Evolutionary conservation across 2,113 vertebrate species (phyloP), one percentile per base, ranked within the genome.

Genomic region (Glaucidium brasilianum): DNA sequence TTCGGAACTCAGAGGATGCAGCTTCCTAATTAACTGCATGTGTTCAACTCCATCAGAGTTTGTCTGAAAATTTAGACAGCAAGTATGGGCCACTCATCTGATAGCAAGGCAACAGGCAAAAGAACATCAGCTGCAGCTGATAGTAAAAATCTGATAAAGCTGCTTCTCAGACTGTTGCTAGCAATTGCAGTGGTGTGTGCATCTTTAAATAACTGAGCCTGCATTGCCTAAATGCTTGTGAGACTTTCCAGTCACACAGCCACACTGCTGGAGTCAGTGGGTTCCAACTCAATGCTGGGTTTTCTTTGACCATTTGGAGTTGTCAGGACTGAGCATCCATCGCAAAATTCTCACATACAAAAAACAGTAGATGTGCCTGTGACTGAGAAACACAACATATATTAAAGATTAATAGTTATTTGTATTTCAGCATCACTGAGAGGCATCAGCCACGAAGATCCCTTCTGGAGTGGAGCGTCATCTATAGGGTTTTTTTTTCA

Each of bases 291-390:
- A 37, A 6, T 15, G 15, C 4, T 34, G 12, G 25, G 25, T 0
- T 1, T 5, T 34, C 63, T 84, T 84, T 27, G 8, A 55, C 29
- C 4, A 37, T 71, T 82, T 81, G 49, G 53, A 75, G 22, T 20
- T 14, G 43, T 32, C 49, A 72, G 75, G 35, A 55, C 27, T 21
- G 72, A 59, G 32, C 39, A 73, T 27, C 12, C 26, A 79, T 11
- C 30, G 79, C 16, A 83, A 88, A 94, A 78, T 52, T 43, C 30
- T 72, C 13, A 34, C 11, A 26, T 20, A 47, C 23, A 34, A 90
- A 63, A 77, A 8, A 0, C n/a, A 81, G 30, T 15, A 72, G 14
- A 47, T 53, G 9, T 0, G 2, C 11, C 69, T 59, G 47, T 45
- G 45, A 50, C 11, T 7, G 15, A 16, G 20, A 60, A 10, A 30